Base-by-base conservation (phyloP, 2,113 vertebrate genomes). In the Prolemur simus region DNA sequence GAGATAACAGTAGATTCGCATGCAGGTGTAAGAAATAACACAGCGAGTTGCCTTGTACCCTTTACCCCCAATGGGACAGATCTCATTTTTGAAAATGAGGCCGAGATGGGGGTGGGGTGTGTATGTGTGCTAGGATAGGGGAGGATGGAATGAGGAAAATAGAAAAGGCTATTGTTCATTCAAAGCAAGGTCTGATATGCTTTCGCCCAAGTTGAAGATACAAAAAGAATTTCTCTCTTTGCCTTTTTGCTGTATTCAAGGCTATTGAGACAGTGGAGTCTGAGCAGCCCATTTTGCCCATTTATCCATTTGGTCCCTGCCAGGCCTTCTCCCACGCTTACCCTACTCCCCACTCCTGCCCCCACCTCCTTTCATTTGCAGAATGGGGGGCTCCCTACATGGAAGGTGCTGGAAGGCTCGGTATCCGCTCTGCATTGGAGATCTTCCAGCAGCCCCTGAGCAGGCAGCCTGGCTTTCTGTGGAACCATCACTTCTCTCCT, bases 381-480 rank as follows among this genome's bases (percentile, higher is more conserved):
- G 86, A 95, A 96, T 7, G 20, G 49, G 47, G 92, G 39, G 90
- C 69, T 23, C 87, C 95, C 12, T 64, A 97, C 95, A 0, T 63
- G 29, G 89, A 95, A 91, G 49, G 47, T 73, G 5, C 49, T 63
- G 73, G 76, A 80, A 37, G 32, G 39, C 25, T 84, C 64, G 6
- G 68, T 64, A 89, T 77, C 52, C 18, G 6, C 9, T 34, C 34
- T 34, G 45, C 21, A 12, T 45, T 17, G 63, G 66, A 81, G n/a
- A 69, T 42, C 15, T 37, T 60, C 54, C 39, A 73, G 15, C 15
- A 95, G 66, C 92, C 88, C 94, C 91, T 87, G 78, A 96, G 92
- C 49, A 97, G 21, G 91, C 94, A 85, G 92, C 94, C 94, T 92
- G 95, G 96, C 96, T 98, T 98, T 97, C 90, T 63, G 89, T 86